Percentiles rank a stretch among this genome's conserved stretches.
These are phyloP conservation scores for Morus bassanus DNA, from an alignment of 2,797 vertebrate genomes.

Conservation along the genomic window DNA sequence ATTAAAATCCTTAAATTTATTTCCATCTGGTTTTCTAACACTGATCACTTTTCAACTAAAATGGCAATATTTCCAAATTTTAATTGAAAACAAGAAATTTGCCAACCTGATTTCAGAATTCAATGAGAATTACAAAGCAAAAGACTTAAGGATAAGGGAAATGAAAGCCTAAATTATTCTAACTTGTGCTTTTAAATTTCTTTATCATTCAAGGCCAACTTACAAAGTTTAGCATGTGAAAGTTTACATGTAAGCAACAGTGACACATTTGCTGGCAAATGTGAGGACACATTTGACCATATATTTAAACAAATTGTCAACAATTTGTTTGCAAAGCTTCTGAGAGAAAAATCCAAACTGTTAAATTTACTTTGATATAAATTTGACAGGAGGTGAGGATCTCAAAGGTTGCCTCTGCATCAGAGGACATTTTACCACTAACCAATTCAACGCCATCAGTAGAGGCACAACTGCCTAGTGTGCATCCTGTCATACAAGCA, in stretches of 20 bases:
- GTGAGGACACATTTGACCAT: neutral
- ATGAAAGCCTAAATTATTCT: neutral
- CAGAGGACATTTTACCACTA: neutral
- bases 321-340: constrained; percentile 13
- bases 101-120: neutral
- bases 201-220: constrained; percentile 15
- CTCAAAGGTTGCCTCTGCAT: neutral
- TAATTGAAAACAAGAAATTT: neutral
- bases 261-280: neutral
- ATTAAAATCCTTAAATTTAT: neutral
- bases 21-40: constrained; percentile 1
- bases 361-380: neutral
- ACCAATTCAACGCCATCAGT: neutral
- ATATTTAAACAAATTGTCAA: neutral
- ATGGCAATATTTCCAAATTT: neutral
- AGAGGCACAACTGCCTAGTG: neutral
- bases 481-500: neutral
- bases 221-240: constrained; percentile 12
- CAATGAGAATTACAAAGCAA: neutral
- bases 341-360: neutral
- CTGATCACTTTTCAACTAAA: neutral
- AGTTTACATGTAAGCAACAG: neutral
- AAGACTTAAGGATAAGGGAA: neutral
- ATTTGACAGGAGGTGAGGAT: neutral
- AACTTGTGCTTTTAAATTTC: constrained; percentile 37